Percentiles rank a stretch among this genome's conserved stretches.
phyloP scores from a whole-genome alignment of 2,797 vertebrate species.

The Potorous gilbertii region DNA sequence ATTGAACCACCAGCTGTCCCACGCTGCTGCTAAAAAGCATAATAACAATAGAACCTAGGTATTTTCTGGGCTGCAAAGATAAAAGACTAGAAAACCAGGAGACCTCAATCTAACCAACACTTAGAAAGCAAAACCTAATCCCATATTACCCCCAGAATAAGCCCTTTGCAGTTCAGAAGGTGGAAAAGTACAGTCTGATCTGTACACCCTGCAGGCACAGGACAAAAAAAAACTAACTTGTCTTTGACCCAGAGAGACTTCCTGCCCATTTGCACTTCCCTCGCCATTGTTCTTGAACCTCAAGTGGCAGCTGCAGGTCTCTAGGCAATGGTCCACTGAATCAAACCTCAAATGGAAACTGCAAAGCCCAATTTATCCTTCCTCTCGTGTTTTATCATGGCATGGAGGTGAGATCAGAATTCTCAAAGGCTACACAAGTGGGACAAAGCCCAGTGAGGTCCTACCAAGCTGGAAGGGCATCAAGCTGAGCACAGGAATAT shows the following conservation, averaged over 20 bases:
- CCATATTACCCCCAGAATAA: not conserved
- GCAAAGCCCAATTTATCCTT: not conserved
- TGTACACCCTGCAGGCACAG: not conserved
- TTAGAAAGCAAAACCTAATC: not conserved
- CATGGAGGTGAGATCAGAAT: not conserved
- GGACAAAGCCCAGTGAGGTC: not conserved
- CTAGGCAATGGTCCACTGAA: conserved; percentile 45
- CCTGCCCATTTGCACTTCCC: conserved; percentile 69
- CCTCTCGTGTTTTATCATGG: not conserved
- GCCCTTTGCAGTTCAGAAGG: not conserved
- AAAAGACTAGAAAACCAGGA: not conserved
- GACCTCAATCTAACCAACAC: not conserved
- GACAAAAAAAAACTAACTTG: conserved; percentile 14
- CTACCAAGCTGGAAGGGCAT: not conserved
- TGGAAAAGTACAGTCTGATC: conserved; percentile 5
- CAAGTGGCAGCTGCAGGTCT: conserved; percentile 58
- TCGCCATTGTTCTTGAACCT: conserved; percentile 59
- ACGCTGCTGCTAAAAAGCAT: not conserved
- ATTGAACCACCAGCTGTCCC: not conserved
- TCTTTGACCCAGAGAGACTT: conserved; percentile 60
- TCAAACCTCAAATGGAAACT: conserved; percentile 48
- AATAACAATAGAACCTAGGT: not conserved
- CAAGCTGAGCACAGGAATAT: not conserved
- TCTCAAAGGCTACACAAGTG: not conserved
- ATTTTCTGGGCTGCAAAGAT: not conserved